These are phyloP conservation scores for Pteronotus mesoamericanus DNA, from an alignment of 2,797 vertebrate species.

Conservation along the genomic window DNA sequence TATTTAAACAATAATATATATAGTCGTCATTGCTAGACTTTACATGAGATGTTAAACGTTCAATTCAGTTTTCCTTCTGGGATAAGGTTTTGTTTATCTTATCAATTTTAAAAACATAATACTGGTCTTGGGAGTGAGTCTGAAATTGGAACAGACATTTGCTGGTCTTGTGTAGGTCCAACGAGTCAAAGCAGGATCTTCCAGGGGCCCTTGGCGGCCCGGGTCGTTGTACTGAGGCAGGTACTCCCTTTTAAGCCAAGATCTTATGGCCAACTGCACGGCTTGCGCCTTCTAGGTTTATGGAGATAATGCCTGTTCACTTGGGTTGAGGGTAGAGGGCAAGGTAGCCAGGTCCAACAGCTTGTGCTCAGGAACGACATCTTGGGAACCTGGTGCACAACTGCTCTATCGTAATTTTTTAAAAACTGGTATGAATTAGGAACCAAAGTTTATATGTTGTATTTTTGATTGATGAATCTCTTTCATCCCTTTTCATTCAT, in stretches of 20 bases:
- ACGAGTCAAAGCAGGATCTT: conserved; percentile 89
- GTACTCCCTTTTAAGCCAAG: conserved; percentile 89
- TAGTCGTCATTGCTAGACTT: background rate
- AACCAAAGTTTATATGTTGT: background rate
- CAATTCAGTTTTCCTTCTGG: background rate
- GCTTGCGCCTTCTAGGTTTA: conserved; percentile 81
- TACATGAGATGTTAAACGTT: background rate
- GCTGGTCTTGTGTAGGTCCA: conserved; percentile 86
- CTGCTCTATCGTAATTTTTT: background rate
- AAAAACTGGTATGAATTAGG: background rate
- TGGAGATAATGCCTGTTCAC: conserved; percentile 82
- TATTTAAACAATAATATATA: background rate
- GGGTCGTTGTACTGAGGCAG: conserved; percentile 89
- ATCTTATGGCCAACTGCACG: conserved; percentile 83
- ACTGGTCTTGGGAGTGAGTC: conserved; percentile 85
- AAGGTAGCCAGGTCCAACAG: conserved; percentile 81
- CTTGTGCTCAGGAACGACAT: conserved; percentile 84
- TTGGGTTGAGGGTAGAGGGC: conserved; percentile 85
- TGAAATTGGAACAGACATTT: conserved; percentile 86
- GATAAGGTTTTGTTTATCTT: conserved; percentile 66
- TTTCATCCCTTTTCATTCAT: background rate
- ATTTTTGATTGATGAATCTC: background rate
- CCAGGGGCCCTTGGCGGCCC: conserved; percentile 81
- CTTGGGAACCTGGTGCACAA: accelerated
- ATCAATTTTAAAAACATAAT: conserved; percentile 82